Conservation (phyloP, 2,797 vertebrate species). For the Tarsius wallacei region DNA sequence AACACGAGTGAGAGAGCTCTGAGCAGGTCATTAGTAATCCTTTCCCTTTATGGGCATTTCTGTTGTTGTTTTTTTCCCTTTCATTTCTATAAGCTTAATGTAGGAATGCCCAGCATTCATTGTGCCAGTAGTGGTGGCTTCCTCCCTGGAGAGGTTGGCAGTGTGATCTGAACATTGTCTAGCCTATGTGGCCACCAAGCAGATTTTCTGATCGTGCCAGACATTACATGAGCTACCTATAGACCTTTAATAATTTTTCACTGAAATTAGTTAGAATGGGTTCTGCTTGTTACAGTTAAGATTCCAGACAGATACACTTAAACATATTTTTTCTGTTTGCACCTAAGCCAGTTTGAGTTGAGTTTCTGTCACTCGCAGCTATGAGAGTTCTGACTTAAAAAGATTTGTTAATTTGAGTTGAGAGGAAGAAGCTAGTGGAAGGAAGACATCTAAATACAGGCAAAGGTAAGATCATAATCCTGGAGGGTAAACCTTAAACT, state of each 20-base stretch:
- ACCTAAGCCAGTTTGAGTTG: conserved; percentile 18
- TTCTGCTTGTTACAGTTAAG: not conserved
- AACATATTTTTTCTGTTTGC: not conserved
- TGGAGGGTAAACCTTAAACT: not conserved
- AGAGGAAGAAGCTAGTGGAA: not conserved
- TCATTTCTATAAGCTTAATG: not conserved
- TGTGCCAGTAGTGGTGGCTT: not conserved
- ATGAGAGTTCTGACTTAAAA: not conserved
- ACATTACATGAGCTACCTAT: not conserved
- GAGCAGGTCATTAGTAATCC: not conserved
- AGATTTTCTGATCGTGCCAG: not conserved
- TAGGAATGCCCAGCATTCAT: not conserved
- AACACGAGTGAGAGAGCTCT: not conserved
- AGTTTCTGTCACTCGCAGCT: not conserved
- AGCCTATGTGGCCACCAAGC: not conserved
- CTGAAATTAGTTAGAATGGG: not conserved
- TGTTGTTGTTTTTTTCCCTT: not conserved
- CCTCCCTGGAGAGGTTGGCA: not conserved
- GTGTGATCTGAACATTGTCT: not conserved
- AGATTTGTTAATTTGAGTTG: conserved; percentile 1
- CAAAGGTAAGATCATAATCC: not conserved
- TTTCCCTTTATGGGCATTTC: not conserved
- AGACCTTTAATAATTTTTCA: not conserved
- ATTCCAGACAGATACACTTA: not conserved
- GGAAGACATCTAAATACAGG: not conserved